phyloP scores from a whole-genome alignment of 1,140 invertebrate genomes.

The Parapsyche elsis region DNA sequence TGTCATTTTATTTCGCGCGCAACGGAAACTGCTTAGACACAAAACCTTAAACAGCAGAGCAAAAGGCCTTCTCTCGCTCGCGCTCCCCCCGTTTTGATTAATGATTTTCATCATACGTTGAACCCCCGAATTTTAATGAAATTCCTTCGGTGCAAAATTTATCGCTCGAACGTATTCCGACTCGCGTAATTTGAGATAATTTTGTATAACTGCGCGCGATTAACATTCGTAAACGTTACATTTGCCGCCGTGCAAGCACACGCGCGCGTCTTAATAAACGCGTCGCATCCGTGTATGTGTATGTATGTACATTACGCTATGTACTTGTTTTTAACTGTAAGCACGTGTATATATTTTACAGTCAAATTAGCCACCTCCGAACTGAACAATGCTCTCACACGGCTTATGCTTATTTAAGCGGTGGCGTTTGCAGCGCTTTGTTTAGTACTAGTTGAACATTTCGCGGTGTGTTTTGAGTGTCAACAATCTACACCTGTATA shows the following conservation, averaged over 20 bases:
- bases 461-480: too few species aligned
- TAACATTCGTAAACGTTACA: constrained; percentile 28
- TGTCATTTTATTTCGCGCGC: not conserved
- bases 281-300: not conserved
- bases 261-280: constrained; percentile 10
- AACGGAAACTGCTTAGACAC: too few species aligned
- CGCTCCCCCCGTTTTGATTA: not conserved
- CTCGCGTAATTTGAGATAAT: constrained; percentile 25
- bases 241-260: not conserved
- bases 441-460: too few species aligned
- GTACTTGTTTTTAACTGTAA: not conserved
- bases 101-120: constrained; percentile 28
- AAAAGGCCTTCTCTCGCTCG: not conserved
- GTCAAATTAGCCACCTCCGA: too few species aligned
- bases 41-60: not conserved
- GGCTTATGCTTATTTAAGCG: too few species aligned
- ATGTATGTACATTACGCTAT: not conserved
- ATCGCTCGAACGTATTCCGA: not conserved
- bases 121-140: constrained; percentile 24
- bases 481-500: too few species aligned
- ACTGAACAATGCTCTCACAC: too few species aligned
- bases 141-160: constrained; percentile 25
- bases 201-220: constrained; percentile 30
- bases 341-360: not conserved
- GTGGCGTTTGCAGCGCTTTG: too few species aligned